phyloP scores from a whole-genome alignment of 1,140 invertebrate genomes.

The Pygmarrhopalites habei region DNA sequence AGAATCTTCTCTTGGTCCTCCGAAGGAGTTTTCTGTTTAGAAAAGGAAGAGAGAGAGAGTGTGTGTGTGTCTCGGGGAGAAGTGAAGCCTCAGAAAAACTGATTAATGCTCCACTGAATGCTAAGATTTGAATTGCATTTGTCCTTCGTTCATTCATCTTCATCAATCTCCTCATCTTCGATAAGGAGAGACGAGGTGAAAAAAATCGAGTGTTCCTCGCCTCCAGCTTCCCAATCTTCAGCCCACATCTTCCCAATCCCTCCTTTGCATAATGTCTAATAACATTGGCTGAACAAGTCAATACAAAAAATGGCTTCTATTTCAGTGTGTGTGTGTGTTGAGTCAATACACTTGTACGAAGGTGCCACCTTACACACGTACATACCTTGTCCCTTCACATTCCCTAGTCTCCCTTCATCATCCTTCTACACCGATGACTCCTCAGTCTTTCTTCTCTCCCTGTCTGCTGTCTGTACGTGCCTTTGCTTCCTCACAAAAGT shows the following conservation, averaged over 20 bases:
- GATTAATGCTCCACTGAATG: conserved; percentile 24
- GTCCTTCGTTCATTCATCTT: conserved; percentile 35
- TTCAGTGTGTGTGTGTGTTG: too few species aligned
- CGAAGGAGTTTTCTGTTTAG: too few species aligned
- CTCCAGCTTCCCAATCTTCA: conserved; percentile 1
- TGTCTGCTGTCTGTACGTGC: too few species aligned
- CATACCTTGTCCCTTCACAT: neutral
- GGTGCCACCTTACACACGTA: neutral
- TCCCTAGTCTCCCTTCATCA: neutral
- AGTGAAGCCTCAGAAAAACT: conserved; percentile 11
- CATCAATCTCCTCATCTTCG: conserved; percentile 19
- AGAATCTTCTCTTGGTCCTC: too few species aligned
- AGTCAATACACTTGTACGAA: neutral
- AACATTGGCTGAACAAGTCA: neutral
- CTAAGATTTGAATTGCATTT: conserved; percentile 19
- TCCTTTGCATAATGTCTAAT: conserved; percentile 12
- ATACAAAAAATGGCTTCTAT: conserved; percentile 11
- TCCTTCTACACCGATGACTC: neutral
- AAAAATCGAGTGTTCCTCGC: conserved; percentile 2
- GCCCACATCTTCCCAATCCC: neutral
- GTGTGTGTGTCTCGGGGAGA: neutral
- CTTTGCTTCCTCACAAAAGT: too few species aligned
- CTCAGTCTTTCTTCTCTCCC: too few species aligned
- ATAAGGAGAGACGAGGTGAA: conserved; percentile 6
- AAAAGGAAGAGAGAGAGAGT: too few species aligned